A percentile compares a stretch with the other conserved stretches of the same genome.
phyloP scores from a whole-genome alignment of 2,888 invertebrate genomes.

The Trichopria drosophilae region DNA sequence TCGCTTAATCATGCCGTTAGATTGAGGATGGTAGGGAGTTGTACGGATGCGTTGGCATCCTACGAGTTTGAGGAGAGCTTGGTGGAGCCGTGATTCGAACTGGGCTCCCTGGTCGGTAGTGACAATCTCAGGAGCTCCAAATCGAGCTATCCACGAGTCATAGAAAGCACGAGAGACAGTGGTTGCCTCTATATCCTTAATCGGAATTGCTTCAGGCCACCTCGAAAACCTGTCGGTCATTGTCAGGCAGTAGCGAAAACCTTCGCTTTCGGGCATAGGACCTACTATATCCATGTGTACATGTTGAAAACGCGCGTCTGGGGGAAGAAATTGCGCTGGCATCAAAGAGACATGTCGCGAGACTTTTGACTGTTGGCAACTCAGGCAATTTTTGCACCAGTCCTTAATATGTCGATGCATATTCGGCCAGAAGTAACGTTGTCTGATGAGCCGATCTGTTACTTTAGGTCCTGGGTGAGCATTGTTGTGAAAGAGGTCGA shows the following conservation, averaged over 20 bases:
- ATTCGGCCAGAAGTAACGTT: not conserved
- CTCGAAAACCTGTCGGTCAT: not conserved
- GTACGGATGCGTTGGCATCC: too few relatives aligned
- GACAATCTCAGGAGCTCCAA: not conserved
- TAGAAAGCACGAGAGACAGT: not conserved
- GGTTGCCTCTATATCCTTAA: not conserved
- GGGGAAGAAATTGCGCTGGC: too few relatives aligned
- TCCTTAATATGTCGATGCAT: not conserved
- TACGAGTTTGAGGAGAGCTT: too few relatives aligned
- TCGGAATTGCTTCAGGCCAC: not conserved
- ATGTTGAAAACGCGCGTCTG: too few relatives aligned
- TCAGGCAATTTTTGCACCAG: not conserved
- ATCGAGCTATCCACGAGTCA: not conserved
- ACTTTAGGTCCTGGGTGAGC: conserved; percentile 8
- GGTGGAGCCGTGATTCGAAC: too few relatives aligned
- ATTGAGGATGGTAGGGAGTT: too few relatives aligned
- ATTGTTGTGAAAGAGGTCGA: conserved; percentile 17
- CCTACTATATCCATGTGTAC: too few relatives aligned
- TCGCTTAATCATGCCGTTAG: too few relatives aligned
- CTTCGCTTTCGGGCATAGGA: not conserved
- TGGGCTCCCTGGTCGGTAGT: not conserved
- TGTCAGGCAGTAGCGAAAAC: not conserved
- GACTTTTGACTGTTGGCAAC: not conserved
- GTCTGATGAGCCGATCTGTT: not conserved
- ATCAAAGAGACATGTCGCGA: not conserved